Conservation (phyloP, 2,888 invertebrate species). For the Acronicta alni region DNA sequence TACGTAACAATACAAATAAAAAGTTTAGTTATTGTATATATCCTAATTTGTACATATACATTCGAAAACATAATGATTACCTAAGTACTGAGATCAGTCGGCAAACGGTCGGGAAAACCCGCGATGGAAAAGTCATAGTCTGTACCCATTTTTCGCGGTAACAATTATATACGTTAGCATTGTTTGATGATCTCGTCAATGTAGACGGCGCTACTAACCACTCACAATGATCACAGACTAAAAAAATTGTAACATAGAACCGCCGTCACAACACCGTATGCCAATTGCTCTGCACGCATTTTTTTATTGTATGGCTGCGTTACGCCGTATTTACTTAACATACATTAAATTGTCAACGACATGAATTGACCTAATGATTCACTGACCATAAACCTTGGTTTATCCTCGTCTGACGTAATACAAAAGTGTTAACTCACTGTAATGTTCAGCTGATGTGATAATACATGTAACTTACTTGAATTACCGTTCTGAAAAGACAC, state of each 20-base stretch:
- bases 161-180: conserved; percentile 74
- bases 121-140: conserved; percentile 67
- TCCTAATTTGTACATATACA: too few species aligned
- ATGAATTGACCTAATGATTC: conserved; percentile 86
- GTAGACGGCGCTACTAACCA: conserved; percentile 66
- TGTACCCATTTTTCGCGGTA: conserved; percentile 74
- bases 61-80: conserved; percentile 58
- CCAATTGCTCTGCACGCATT: conserved; percentile 58
- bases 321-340: conserved; percentile 76
- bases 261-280: conserved; percentile 53
- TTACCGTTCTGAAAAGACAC: conserved; percentile 57
- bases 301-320: conserved; percentile 64
- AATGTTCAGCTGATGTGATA: conserved; percentile 63
- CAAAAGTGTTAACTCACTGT: conserved; percentile 68
- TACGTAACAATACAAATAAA: too few species aligned
- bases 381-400: conserved; percentile 81
- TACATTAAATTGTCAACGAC: conserved; percentile 84
- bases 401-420: conserved; percentile 85
- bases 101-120: conserved; percentile 74
- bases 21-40: too few species aligned
- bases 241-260: conserved; percentile 59
- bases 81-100: conserved; percentile 46
- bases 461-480: conserved; percentile 60
- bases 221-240: conserved; percentile 69
- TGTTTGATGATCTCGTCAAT: conserved; percentile 74